Conservation (phyloP, 2,888 invertebrate species). For the Dichetophora obliterata region DNA sequence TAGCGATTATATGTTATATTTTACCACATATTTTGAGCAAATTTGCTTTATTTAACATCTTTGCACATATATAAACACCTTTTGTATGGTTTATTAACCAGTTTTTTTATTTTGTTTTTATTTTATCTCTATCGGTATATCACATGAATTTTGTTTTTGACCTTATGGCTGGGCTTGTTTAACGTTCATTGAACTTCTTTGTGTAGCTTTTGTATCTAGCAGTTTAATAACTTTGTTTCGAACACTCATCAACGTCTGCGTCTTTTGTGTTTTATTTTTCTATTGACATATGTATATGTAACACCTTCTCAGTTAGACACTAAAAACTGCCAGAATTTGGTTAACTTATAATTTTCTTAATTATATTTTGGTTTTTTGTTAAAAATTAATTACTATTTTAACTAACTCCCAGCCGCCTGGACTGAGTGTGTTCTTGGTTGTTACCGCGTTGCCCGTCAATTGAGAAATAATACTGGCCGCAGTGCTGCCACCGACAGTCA, state of each 20-base stretch:
- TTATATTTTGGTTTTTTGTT: not conserved
- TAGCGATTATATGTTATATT: not conserved
- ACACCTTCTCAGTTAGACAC: no score
- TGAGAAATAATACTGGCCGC: conserved; percentile 56
- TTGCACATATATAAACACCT: no score
- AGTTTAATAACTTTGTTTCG: no score
- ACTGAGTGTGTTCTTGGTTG: conserved; percentile 49
- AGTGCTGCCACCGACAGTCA: conserved; percentile 44
- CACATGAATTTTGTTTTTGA: conserved; percentile 17
- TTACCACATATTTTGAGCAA: not conserved
- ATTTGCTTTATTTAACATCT: no score
- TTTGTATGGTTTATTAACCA: no score
- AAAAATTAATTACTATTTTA: not conserved
- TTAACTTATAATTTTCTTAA: not conserved
- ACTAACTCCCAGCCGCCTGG: not conserved
- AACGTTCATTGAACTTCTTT: no score
- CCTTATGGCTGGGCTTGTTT: not conserved
- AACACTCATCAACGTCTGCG: no score
- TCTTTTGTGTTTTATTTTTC: no score
- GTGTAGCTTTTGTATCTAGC: no score
- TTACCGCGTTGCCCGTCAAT: conserved; percentile 63
- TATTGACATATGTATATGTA: no score
- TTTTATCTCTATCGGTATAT: conserved; percentile 24
- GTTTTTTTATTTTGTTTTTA: not conserved
- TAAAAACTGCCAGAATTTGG: no score